Percentiles rank a stretch among this genome's conserved stretches.
Conservation (phyloP, 2,888 invertebrate genomes). For the Chymomyza procnemis region DNA sequence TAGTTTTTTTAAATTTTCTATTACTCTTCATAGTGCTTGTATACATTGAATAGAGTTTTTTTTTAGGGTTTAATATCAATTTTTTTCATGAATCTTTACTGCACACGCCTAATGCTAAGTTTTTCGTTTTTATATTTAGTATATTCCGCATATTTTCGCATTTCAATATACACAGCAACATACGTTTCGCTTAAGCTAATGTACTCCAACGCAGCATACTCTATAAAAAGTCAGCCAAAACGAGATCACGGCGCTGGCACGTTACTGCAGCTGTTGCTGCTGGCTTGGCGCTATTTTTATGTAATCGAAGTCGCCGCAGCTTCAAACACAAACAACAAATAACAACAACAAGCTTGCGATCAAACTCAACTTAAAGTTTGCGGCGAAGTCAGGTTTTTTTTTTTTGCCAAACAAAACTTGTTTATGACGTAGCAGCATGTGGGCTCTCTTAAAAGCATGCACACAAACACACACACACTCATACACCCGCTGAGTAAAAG, state of each 20-base stretch:
- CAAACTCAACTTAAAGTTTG: constrained; percentile 6
- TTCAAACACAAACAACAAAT: constrained; percentile 21
- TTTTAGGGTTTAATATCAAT: too few species aligned
- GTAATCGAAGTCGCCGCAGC: constrained; percentile 48
- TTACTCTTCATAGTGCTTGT: too few species aligned
- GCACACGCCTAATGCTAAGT: too few species aligned
- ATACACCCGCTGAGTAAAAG: too few species aligned
- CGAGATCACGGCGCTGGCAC: neutral
- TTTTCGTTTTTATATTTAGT: too few species aligned
- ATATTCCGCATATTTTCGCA: too few species aligned
- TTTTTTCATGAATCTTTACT: too few species aligned
- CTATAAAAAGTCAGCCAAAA: neutral
- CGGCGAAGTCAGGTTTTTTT: constrained; percentile 18
- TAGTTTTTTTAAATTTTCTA: too few species aligned
- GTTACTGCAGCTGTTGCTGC: neutral
- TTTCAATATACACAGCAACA: too few species aligned
- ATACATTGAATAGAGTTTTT: too few species aligned
- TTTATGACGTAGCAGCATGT: constrained; percentile 58
- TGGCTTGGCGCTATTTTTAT: constrained; percentile 42
- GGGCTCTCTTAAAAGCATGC: constrained; percentile 20
- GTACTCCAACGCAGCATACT: too few species aligned
- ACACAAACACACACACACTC: constrained; percentile 18
- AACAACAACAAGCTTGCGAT: constrained; percentile 18
- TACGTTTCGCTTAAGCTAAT: neutral
- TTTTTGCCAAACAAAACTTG: constrained; percentile 39